Conservation (phyloP, 2,888 invertebrate species). For the Trissoscelio sp. region DNA sequence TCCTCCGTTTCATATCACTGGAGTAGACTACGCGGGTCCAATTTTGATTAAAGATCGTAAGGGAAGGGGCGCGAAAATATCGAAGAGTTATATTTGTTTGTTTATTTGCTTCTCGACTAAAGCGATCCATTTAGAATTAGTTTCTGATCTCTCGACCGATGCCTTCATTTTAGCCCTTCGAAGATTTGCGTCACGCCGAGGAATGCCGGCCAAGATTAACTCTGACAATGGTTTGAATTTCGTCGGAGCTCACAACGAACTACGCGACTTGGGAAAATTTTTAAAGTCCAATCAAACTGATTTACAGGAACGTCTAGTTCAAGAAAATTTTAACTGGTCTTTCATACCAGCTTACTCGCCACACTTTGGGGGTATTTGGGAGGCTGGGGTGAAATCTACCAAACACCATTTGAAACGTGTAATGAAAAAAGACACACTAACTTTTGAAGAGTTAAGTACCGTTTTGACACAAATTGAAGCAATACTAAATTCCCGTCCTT, state of each 20-base stretch:
- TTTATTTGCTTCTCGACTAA: conserved; percentile 71
- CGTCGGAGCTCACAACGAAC: conserved; percentile 58
- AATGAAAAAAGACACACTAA: not conserved
- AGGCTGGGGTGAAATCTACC: not conserved
- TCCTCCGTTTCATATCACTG: conserved; percentile 63
- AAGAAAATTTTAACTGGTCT: conserved; percentile 6
- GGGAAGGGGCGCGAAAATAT: conserved; percentile 57
- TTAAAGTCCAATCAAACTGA: not conserved
- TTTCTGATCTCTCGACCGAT: conserved; percentile 70
- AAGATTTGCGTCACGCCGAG: conserved; percentile 71
- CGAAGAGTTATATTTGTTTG: conserved; percentile 66
- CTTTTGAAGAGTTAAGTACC: conserved; percentile 3
- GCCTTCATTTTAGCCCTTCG: conserved; percentile 71
- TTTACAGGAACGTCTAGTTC: not conserved
- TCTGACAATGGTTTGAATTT: conserved; percentile 74
- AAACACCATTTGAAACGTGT: conserved; percentile 8
- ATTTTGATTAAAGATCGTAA: conserved; percentile 62
- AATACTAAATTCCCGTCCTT: conserved; percentile 20
- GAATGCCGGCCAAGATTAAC: conserved; percentile 66
- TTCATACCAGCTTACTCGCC: conserved; percentile 50
- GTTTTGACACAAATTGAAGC: conserved; percentile 9
- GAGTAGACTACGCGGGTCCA: conserved; percentile 72
- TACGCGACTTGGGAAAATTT: not conserved
- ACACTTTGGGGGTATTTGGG: conserved; percentile 69
- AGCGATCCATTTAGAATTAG: conserved; percentile 74